A percentile compares a stretch with the other conserved stretches of the same genome.
Conservation (phyloP, 2,113 vertebrate genomes). For the Formicarius rufipectus region DNA sequence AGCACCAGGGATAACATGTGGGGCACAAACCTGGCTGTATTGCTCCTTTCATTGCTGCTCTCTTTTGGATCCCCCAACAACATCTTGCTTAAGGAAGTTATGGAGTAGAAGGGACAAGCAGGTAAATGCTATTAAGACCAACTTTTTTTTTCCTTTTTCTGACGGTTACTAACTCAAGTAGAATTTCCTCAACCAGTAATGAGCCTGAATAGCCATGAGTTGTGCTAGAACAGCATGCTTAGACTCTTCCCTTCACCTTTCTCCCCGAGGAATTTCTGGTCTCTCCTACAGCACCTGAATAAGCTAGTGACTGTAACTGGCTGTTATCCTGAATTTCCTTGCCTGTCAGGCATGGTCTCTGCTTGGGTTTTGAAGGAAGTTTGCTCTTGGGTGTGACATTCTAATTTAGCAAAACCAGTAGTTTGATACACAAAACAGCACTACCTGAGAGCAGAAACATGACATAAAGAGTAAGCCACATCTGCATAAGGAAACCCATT, state of each 20-base stretch:
- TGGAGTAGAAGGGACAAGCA: background rate
- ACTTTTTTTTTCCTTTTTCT: background rate
- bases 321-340: background rate
- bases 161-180: background rate
- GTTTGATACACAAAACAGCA: background rate
- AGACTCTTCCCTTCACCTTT: background rate
- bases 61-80: background rate
- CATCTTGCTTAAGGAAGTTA: background rate
- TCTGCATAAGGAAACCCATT: background rate
- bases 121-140: background rate
- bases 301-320: background rate
- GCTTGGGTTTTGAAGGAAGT: background rate
- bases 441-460: background rate
- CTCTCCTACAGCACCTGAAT: background rate
- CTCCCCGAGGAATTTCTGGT: background rate
- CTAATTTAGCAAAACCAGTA: background rate
- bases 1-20: background rate
- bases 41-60: background rate
- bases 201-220: accelerated
- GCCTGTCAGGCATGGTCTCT: accelerated
- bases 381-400: background rate
- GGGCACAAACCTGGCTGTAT: background rate
- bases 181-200: background rate
- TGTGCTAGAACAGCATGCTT: background rate
- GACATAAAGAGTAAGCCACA: background rate